Conservation (phyloP, 2,888 invertebrate species). For the Aplocera efformata region DNA sequence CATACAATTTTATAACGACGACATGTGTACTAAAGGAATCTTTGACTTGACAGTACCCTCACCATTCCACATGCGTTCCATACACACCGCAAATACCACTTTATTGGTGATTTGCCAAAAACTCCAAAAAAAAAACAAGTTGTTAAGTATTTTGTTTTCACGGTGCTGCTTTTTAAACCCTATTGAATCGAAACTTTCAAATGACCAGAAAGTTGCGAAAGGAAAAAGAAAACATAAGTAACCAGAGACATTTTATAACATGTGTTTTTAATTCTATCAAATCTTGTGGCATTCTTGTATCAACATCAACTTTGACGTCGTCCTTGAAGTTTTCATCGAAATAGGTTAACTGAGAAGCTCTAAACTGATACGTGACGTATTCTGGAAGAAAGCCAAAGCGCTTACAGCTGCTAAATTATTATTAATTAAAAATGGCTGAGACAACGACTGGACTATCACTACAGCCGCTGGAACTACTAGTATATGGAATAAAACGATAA, state of each 20-base stretch:
- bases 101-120: slow-evolving; percentile 23
- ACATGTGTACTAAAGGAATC: slow-evolving; percentile 25
- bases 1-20: slow-evolving; percentile 27
- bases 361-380: slow-evolving; percentile 47
- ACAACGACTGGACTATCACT: slow-evolving; percentile 26
- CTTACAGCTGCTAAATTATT: slow-evolving; percentile 49
- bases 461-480: slow-evolving; percentile 28
- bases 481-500: slow-evolving; percentile 32
- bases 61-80: slow-evolving; percentile 11
- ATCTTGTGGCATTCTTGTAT: background rate
- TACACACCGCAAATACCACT: slow-evolving; percentile 11
- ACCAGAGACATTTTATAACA: too few species aligned
- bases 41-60: slow-evolving; percentile 22
- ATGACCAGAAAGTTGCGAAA: too few species aligned
- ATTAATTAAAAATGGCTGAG: slow-evolving; percentile 53
- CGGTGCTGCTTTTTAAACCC: slow-evolving; percentile 5
- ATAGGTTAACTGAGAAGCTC: slow-evolving; percentile 60
- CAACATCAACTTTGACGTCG: slow-evolving; percentile 29
- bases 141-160: slow-evolving; percentile 4
- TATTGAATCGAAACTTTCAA: slow-evolving; percentile 3
- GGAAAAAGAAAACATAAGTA: too few species aligned
- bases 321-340: slow-evolving; percentile 50
- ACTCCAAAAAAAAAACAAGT: slow-evolving; percentile 6
- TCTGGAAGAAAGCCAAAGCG: slow-evolving; percentile 56
- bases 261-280: too few species aligned